Percentiles rank a stretch among this genome's conserved stretches.
phyloP scores from a whole-genome alignment of 2,797 vertebrate species.

The Thaleichthys pacificus region DNA sequence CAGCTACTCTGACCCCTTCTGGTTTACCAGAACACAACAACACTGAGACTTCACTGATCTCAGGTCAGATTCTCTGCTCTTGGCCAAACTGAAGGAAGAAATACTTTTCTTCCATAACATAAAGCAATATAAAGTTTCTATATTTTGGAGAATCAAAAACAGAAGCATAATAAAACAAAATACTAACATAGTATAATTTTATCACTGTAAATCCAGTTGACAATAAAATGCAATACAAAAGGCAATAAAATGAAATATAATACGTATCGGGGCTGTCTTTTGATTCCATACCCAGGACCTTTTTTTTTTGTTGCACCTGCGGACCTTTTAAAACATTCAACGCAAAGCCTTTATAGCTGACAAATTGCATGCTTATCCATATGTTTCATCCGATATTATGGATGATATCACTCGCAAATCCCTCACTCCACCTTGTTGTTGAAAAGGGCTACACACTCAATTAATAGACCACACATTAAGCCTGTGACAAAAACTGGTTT shows the following conservation, averaged over 20 bases:
- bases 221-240: conserved; percentile 80
- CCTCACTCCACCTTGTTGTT: conserved; percentile 37
- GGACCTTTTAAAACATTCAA: conserved; percentile 64
- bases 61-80: conserved; percentile 31
- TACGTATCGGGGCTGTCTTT: conserved; percentile 70
- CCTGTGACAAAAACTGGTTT: not conserved
- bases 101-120: conserved; percentile 73
- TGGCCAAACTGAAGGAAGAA: conserved; percentile 53
- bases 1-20: conserved; percentile 22
- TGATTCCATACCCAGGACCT: conserved; percentile 72
- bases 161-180: conserved; percentile 83
- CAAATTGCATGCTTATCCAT: conserved; percentile 51
- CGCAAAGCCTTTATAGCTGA: conserved; percentile 24
- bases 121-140: conserved; percentile 79
- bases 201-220: conserved; percentile 88
- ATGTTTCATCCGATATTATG: conserved; percentile 53
- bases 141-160: conserved; percentile 89
- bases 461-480: not conserved
- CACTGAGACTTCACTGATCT: conserved; percentile 40
- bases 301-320: conserved; percentile 55
- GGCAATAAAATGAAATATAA: conserved; percentile 77
- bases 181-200: conserved; percentile 90
- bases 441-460: conserved; percentile 35
- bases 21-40: conserved; percentile 29
- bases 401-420: conserved; percentile 51